Base-by-base conservation (phyloP, 2,113 vertebrate species). In the Hoplias malabaricus region DNA sequence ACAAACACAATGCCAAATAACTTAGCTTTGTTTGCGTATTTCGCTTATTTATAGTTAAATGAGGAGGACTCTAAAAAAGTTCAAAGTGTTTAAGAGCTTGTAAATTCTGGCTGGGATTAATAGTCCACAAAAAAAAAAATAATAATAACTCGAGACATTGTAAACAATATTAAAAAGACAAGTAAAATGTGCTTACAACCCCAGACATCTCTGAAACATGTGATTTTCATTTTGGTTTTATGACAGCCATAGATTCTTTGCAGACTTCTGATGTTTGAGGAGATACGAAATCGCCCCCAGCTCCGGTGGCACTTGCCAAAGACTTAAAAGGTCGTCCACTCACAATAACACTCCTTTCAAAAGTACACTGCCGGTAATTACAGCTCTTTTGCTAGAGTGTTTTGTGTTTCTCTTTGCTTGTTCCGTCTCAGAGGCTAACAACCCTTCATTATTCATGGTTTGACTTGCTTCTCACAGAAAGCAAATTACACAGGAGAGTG, bases 331-430 rank as follows among this genome's bases (percentile, higher is more conserved):
- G 90, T 91, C 87, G 82, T 89, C 89, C 84, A 85, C 82, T 88
- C 90, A 90, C 89, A 90, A 90, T 88, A 92, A 88, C 87, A 92
- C 88, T 87, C 82, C 85, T 74, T 91, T 88, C 82, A 79, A 87
- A 91, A 92, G 92, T 91, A 89, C 88, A 91, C 86, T 87, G 88
- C 84, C 87, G 87, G 89, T 92, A 93, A 93, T 93, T 91, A 92
- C 88, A 90, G 91, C 89, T 91, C 87, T 92, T 88, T 90, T 80
- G 87, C 88, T 86, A 80, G 83, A 92, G 88, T 92, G 90, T 92
- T 93, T 92, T 91, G 87, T 89, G 89, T 91, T 91, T 92, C 86
- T 84, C 90, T 92, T 91, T 91, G 86, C 90, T 91, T 92, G 91
- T 90, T 89, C 89, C 80, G 88, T 93, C 85, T 90, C 88, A 88